Evolutionary conservation across 35 echinoderm and acorn worm species (phyloP).

Genomic region (Nesometra sesokonis): DNA sequence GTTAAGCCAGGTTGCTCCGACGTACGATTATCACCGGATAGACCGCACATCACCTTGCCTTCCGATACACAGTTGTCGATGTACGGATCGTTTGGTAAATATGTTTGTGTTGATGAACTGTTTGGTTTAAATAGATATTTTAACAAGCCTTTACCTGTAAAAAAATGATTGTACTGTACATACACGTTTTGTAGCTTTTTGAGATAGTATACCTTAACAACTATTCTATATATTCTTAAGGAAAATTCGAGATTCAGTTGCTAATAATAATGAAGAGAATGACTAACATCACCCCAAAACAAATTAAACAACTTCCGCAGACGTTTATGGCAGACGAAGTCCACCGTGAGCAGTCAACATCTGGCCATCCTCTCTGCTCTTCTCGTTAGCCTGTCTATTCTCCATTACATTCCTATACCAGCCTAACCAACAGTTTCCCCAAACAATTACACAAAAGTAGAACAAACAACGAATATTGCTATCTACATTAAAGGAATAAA

Average conservation of each 20-base stretch:
- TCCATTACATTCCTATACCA: no score
- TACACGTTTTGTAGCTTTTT: not conserved
- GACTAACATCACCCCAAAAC: no score
- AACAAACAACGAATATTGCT: no score
- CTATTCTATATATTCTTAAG: not conserved
- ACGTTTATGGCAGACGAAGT: no score
- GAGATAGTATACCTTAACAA: not conserved
- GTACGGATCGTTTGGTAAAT: constrained; percentile 22
- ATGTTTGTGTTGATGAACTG: not conserved
- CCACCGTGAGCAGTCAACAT: no score
- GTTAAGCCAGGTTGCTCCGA: constrained; percentile 28
- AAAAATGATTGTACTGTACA: not conserved
- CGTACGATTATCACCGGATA: constrained; percentile 26
- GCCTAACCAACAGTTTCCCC: no score
- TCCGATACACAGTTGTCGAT: not conserved
- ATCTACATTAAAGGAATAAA: no score
- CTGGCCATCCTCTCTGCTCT: no score
- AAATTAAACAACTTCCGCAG: no score
- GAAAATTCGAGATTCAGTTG: not conserved
- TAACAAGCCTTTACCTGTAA: constrained; percentile 20
- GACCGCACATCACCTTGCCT: not conserved
- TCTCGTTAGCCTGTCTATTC: no score
- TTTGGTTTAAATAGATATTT: not conserved
- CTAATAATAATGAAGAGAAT: not conserved
- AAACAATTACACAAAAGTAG: no score